A percentile compares a stretch with the other conserved stretches of the same genome.
Conservation (phyloP, 1,140 invertebrate genomes). For the Pseudomyrmex cubaensis region DNA sequence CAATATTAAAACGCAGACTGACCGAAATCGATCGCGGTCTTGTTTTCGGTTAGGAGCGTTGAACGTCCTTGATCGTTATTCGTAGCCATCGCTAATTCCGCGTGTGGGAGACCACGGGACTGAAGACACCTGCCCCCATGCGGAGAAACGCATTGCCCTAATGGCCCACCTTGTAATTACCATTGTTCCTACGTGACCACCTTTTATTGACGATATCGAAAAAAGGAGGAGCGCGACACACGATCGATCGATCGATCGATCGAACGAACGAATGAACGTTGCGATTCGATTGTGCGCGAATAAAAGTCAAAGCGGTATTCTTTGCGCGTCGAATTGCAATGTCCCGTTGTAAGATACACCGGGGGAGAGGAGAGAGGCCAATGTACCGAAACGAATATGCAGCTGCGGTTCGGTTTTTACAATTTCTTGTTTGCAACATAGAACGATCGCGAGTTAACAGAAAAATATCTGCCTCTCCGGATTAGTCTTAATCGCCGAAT, state of each 20-base stretch:
- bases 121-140: slow-evolving; percentile 75
- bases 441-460: background rate
- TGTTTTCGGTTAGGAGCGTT: no score
- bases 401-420: background rate
- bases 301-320: slow-evolving; percentile 36
- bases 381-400: background rate
- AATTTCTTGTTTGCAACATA: slow-evolving; percentile 2
- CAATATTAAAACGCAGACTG: no score
- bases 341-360: slow-evolving; percentile 1
- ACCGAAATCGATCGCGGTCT: no score
- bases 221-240: slow-evolving; percentile 27
- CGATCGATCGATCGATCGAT: slow-evolving; percentile 37
- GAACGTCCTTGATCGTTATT: slow-evolving; percentile 42
- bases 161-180: slow-evolving; percentile 75
- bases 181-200: slow-evolving; percentile 72
- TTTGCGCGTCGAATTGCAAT: background rate
- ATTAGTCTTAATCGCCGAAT: slow-evolving; percentile 44
- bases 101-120: slow-evolving; percentile 48
- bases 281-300: slow-evolving; percentile 49
- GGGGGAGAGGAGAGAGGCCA: background rate
- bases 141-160: slow-evolving; percentile 73
- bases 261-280: slow-evolving; percentile 8
- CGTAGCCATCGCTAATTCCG: slow-evolving; percentile 66
- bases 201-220: slow-evolving; percentile 64
- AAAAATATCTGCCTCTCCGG: background rate